phyloP scores from a whole-genome alignment of 53 echinoderm and acorn worm species.

The Holothuria scabra region DNA sequence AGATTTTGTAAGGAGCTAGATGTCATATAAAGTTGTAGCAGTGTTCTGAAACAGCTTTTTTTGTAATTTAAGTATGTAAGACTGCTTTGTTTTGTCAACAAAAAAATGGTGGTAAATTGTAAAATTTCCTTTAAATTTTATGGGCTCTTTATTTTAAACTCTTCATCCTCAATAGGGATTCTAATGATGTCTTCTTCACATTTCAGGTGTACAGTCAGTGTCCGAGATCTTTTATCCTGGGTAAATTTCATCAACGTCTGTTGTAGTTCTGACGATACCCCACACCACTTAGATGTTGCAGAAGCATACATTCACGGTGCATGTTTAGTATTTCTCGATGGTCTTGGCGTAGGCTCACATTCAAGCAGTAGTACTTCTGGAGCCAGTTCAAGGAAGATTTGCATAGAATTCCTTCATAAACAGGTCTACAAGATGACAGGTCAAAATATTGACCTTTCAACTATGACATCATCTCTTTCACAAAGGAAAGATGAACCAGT shows the following conservation, averaged over 20 bases:
- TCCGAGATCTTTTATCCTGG: constrained; percentile 95
- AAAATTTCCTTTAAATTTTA: not conserved
- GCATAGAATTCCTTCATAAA: constrained; percentile 74
- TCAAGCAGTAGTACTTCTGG: not conserved
- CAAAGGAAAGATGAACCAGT: constrained; percentile 5
- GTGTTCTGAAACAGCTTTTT: too few relatives aligned
- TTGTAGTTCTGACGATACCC: constrained; percentile 52
- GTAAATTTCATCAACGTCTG: constrained; percentile 94
- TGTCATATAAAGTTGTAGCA: too few relatives aligned
- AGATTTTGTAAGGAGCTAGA: too few relatives aligned
- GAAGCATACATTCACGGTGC: constrained; percentile 93
- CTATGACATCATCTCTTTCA: constrained; percentile 57
- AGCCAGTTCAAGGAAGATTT: constrained; percentile 56
- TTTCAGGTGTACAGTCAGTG: constrained; percentile 87
- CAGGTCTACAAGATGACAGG: constrained; percentile 73
- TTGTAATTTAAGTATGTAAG: too few relatives aligned
- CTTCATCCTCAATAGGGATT: not conserved
- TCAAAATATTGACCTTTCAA: constrained; percentile 83
- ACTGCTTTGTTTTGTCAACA: too few relatives aligned
- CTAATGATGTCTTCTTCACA: not conserved
- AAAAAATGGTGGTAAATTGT: too few relatives aligned
- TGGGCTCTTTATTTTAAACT: not conserved
- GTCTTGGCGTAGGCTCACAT: constrained; percentile 82
- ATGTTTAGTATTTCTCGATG: constrained; percentile 95
- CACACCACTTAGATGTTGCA: constrained; percentile 61